A percentile compares a stretch with the other conserved stretches of the same genome.
Conservation (phyloP, 2,888 invertebrate species). For the Prosapia bicincta region DNA sequence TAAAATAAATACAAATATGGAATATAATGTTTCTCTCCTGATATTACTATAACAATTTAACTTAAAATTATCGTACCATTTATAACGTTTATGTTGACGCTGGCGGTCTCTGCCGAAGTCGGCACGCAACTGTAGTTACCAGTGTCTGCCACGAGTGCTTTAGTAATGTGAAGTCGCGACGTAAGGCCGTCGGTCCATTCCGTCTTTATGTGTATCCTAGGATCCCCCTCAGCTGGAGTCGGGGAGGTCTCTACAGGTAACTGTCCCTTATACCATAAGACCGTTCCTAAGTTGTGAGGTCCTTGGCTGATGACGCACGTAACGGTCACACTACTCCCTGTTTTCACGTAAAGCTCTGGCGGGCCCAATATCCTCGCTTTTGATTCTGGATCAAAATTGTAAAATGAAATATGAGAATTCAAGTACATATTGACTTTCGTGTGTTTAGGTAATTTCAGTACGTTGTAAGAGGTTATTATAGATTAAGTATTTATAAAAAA, state of each 20-base stretch:
- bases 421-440: too few species aligned
- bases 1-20: too few species aligned
- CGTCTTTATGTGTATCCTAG: slow-evolving; percentile 59
- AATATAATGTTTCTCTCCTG: too few species aligned
- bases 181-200: slow-evolving; percentile 76
- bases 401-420: too few species aligned
- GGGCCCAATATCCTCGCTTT: slow-evolving; percentile 78
- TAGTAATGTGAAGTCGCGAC: slow-evolving; percentile 49
- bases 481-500: too few species aligned
- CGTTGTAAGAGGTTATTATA: too few species aligned
- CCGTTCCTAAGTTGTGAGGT: slow-evolving; percentile 82
- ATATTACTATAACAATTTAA: too few species aligned
- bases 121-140: slow-evolving; percentile 90
- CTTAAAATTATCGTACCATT: too few species aligned
- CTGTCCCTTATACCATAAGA: slow-evolving; percentile 76
- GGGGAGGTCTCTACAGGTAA: slow-evolving; percentile 49
- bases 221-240: slow-evolving; percentile 44
- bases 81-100: slow-evolving; percentile 86
- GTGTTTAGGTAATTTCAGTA: too few species aligned
- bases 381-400: slow-evolving; percentile 68
- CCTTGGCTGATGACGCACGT: slow-evolving; percentile 84
- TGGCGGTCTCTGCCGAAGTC: slow-evolving; percentile 78
- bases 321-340: slow-evolving; percentile 79
- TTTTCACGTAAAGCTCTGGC: slow-evolving; percentile 81
- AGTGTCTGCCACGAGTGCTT: slow-evolving; percentile 68